Conservation (phyloP, 2,113 vertebrate genomes). For the Furnarius figulus region DNA sequence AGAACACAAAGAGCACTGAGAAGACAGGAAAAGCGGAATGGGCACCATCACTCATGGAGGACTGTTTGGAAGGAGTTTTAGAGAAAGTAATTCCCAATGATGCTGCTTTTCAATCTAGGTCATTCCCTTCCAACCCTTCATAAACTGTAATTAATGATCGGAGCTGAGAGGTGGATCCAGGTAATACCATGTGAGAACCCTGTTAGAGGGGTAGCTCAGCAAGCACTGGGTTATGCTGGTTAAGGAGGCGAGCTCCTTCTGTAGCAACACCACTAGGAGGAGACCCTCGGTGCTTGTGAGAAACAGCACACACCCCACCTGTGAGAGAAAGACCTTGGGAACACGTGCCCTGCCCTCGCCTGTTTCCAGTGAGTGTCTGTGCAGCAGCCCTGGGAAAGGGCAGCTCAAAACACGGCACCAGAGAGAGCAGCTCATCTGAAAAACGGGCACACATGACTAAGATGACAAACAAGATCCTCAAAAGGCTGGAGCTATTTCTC, state of each 20-base stretch:
- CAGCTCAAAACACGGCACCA: neutral
- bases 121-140: neutral
- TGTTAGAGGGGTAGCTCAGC: neutral
- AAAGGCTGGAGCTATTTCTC: neutral
- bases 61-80: neutral
- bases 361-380: too few species aligned
- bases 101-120: neutral
- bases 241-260: neutral
- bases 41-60: neutral
- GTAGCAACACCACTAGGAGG: neutral
- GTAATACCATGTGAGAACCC: neutral
- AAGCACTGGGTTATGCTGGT: neutral
- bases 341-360: neutral
- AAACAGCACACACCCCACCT: neutral
- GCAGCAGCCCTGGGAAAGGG: neutral
- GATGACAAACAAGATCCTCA: neutral
- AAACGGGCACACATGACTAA: accelerated
- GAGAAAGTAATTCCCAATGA: neutral
- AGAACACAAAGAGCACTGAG: neutral
- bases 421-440: neutral
- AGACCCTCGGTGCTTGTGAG: neutral
- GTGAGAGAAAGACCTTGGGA: neutral
- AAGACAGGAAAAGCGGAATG: neutral
- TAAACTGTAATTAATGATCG: neutral
- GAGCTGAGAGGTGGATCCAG: neutral